phyloP scores from a whole-genome alignment of 37 sponge, comb jelly and placozoan genomes.

The Geodia barretti region DNA sequence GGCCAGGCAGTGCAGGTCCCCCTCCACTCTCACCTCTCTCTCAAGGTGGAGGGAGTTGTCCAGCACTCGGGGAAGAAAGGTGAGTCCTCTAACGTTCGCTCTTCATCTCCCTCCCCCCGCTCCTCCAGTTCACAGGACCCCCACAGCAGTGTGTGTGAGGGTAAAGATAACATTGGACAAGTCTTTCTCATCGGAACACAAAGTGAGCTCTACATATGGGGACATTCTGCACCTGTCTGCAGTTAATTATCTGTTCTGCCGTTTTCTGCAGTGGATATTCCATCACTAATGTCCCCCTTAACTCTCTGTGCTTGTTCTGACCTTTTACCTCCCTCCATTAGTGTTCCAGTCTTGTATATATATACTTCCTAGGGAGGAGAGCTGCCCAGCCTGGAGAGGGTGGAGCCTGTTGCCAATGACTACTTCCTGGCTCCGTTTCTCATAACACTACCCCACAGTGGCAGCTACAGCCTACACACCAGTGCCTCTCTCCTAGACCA shows the following conservation, averaged over 20 bases:
- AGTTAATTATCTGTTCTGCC: not conserved
- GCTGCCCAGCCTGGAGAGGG: constrained; percentile 20
- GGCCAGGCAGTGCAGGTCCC: constrained; percentile 35
- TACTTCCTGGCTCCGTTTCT: constrained; percentile 69
- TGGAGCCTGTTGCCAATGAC: constrained; percentile 46
- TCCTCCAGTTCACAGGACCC: constrained; percentile 17
- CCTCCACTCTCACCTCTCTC: constrained; percentile 44
- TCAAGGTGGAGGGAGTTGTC: constrained; percentile 74
- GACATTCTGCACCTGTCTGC: not conserved
- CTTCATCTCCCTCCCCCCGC: not conserved
- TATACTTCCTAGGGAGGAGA: not conserved
- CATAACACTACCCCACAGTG: constrained; percentile 40
- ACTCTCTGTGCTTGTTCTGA: not conserved
- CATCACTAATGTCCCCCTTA: not conserved
- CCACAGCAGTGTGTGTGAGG: constrained; percentile 32
- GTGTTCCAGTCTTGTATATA: too few species aligned
- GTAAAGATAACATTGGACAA: constrained; percentile 54
- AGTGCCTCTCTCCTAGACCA: constrained; percentile 55
- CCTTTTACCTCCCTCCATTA: not conserved
- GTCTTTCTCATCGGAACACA: constrained; percentile 10
- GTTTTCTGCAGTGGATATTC: not conserved
- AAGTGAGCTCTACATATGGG: constrained; percentile 8
- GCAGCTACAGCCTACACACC: constrained; percentile 40
- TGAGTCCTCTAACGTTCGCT: constrained; percentile 1
- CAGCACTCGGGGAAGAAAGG: constrained; percentile 48